A percentile compares a stretch with the other conserved stretches of the same genome.
Evolutionary conservation across 2,113 vertebrate genomes (phyloP).

Genomic region (Procapra przewalskii): DNA sequence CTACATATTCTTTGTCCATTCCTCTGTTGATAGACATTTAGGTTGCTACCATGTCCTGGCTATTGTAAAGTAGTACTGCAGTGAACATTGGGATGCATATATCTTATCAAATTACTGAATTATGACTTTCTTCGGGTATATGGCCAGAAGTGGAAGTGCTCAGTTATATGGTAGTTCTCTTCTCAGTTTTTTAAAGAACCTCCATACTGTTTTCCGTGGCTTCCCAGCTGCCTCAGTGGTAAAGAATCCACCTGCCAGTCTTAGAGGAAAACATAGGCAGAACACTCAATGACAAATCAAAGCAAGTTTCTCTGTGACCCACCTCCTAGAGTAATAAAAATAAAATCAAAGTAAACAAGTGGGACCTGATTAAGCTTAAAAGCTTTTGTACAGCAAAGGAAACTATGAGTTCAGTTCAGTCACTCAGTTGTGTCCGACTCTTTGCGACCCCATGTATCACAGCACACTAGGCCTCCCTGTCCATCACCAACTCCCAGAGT

Average conservation of each 20-base stretch:
- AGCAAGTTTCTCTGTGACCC: neutral
- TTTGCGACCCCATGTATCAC: no score
- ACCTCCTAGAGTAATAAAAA: neutral
- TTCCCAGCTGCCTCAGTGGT: neutral
- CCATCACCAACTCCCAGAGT: no score
- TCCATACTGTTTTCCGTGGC: neutral
- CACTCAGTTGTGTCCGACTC: no score
- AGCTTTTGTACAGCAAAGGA: neutral
- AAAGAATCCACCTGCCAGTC: neutral
- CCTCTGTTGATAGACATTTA: neutral
- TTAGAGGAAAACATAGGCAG: neutral
- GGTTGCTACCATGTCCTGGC: neutral
- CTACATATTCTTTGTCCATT: neutral
- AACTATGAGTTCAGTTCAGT: neutral
- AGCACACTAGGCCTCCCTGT: no score
- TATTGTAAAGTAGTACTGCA: neutral
- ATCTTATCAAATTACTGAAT: neutral
- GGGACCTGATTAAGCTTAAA: neutral
- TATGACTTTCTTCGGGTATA: neutral
- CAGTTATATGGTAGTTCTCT: neutral
- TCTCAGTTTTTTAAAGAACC: neutral
- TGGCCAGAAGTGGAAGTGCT: neutral
- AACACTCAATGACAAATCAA: neutral
- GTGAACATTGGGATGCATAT: neutral
- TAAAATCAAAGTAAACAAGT: neutral